Conservation (phyloP, 2,797 vertebrate species). For the Sparus aurata region DNA sequence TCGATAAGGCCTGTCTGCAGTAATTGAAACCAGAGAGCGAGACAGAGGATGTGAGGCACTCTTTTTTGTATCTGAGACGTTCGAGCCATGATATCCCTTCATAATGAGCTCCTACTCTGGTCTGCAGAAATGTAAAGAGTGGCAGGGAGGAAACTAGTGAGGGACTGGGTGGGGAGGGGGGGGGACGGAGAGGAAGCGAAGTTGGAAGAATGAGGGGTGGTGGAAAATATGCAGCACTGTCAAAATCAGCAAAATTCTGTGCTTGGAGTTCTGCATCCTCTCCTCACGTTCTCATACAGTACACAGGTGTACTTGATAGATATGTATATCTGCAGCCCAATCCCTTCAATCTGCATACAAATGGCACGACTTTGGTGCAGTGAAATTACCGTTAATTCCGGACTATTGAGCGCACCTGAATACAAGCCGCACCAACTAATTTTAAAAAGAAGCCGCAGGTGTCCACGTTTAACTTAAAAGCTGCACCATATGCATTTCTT, state of each 20-base stretch:
- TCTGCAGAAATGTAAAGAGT: slow-evolving; percentile 46
- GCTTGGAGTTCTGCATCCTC: slow-evolving; percentile 31
- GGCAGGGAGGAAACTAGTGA: slow-evolving; percentile 6
- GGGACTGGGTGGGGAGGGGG: background rate
- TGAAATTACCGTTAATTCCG: no score
- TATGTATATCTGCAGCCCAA: background rate
- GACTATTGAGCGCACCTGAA: no score
- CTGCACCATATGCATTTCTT: no score
- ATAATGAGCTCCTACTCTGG: slow-evolving; percentile 71
- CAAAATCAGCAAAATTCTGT: slow-evolving; percentile 40
- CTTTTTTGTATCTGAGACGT: slow-evolving; percentile 52
- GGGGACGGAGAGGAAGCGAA: slow-evolving; percentile 31
- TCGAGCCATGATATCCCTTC: slow-evolving; percentile 59
- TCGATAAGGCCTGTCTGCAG: slow-evolving; percentile 61
- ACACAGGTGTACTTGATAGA: slow-evolving; percentile 14
- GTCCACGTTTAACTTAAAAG: no score
- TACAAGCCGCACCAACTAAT: no score
- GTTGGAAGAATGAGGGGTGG: slow-evolving; percentile 19
- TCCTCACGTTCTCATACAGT: background rate
- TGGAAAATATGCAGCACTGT: slow-evolving; percentile 40
- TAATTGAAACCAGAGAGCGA: slow-evolving; percentile 72
- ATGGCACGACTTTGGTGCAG: no score
- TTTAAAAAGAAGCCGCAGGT: no score
- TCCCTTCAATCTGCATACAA: no score
- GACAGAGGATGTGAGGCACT: slow-evolving; percentile 58